phyloP scores from a whole-genome alignment of 2,888 invertebrate genomes.

The Dynastes maya region DNA sequence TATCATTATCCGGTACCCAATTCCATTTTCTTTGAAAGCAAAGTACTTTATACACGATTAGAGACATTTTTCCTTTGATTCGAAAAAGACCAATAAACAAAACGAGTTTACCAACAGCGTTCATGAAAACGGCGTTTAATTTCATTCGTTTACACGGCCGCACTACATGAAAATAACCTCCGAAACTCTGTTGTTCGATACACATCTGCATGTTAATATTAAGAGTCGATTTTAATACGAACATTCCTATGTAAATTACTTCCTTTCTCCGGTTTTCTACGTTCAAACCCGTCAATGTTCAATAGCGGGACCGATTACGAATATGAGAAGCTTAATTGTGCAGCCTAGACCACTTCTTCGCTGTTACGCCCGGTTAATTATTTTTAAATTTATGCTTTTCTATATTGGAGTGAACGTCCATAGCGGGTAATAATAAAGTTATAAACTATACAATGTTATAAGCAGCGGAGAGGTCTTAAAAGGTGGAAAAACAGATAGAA shows the following conservation, averaged over 20 bases:
- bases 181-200: neutral
- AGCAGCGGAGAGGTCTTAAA: conserved; percentile 7
- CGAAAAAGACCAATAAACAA: no score
- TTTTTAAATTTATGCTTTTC: conserved; percentile 34
- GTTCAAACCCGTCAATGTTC: neutral
- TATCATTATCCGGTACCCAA: no score
- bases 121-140: conserved; percentile 14
- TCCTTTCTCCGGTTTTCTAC: conserved; percentile 17
- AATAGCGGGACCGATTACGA: conserved; percentile 8
- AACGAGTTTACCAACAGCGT: neutral
- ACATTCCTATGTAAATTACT: conserved; percentile 29
- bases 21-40: no score
- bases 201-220: conserved; percentile 27
- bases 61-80: no score
- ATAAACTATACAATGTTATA: conserved; percentile 35
- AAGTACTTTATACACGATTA: no score
- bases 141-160: conserved; percentile 8
- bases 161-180: conserved; percentile 17
- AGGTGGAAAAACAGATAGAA: conserved; percentile 9
- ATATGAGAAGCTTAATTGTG: neutral
- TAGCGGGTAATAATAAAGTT: conserved; percentile 31
- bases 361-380: conserved; percentile 18
- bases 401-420: conserved; percentile 15
- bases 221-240: conserved; percentile 35
- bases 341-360: neutral